Base-by-base conservation (phyloP, 1,140 invertebrate species). In the Heliconius eleuchia region DNA sequence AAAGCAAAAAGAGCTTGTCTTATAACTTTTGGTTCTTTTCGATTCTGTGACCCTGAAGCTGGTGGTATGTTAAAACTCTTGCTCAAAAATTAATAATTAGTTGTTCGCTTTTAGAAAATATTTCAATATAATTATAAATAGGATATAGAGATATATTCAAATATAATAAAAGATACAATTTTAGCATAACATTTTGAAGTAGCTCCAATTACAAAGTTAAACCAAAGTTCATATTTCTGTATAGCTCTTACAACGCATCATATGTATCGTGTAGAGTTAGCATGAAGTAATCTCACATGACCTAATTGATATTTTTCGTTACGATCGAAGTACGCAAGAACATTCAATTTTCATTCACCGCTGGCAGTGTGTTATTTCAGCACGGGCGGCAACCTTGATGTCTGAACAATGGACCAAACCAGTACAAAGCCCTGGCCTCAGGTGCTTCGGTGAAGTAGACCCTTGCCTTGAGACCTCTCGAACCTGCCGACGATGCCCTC, bases 341-440 rank as follows among this genome's bases (percentile, higher is more conserved):
- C 42, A 71, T 27, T 72, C 60, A 77, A 71, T 23, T 76, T 42
- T 72, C 57, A 76, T 71, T 76, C 50, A 77, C 52, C 75, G 27
- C 6, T 75, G 39, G 3, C 18, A 57, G 74, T 78, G 80, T 78
- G 66, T 81, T 81, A 73, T 81, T 81, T 75, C 76, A 80, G 80
- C 71, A 71, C 57, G 70, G 55, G 70, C 80, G 76, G 46, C 30
- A 79, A 75, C 79, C 77, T 83, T 79, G 79, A 76, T 72, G 76
- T 74, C 78, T 73, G 57, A 83, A 83, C 82, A 83, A 83, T 83
- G 75, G 77, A 81, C 74, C 57, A 83, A 80, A 76, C 27, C 82
- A 76, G 82, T 86, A 84, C 87, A 87, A 88, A 87, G 85, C 77
- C 78, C 75, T 78, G 81, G 80, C 85, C 83, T 87, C 87, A 87